Percentiles rank a stretch among this genome's conserved stretches.
Conservation (phyloP, 2,888 invertebrate genomes). For the Trachelus iudaicus region DNA sequence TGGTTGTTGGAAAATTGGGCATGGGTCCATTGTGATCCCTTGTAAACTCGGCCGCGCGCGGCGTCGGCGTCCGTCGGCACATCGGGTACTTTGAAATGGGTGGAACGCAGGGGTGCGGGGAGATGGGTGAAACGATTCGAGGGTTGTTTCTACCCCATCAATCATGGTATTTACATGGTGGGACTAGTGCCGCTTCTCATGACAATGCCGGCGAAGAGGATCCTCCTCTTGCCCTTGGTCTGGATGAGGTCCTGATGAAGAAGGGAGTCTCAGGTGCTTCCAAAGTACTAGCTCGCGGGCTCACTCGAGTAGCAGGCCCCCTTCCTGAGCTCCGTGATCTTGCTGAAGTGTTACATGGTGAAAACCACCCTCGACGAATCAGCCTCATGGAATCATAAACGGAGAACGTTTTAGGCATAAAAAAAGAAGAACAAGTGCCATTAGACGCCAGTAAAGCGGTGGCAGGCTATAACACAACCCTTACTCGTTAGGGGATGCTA, state of each 20-base stretch:
- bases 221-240: not conserved
- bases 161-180: conserved; percentile 53
- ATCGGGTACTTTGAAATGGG: not conserved
- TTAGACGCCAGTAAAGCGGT: not conserved
- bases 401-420: not conserved
- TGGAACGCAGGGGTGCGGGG: not conserved
- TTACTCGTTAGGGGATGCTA: not conserved
- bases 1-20: conserved; percentile 29
- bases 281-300: not conserved
- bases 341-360: not conserved
- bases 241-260: not conserved
- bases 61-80: not conserved
- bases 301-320: not conserved
- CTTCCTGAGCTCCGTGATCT: not conserved
- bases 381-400: not conserved
- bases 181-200: conserved; percentile 9
- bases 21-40: conserved; percentile 39
- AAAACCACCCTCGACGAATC: not conserved
- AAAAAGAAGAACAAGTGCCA: not conserved
- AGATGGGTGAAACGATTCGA: conserved; percentile 29
- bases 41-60: conserved; percentile 37
- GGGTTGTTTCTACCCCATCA: conserved; percentile 53
- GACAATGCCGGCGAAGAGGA: not conserved
- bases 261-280: not conserved
- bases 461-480: not conserved